Evolutionary conservation across 2,888 invertebrate species (phyloP).

Genomic region (Agrilus cyanescens): DNA sequence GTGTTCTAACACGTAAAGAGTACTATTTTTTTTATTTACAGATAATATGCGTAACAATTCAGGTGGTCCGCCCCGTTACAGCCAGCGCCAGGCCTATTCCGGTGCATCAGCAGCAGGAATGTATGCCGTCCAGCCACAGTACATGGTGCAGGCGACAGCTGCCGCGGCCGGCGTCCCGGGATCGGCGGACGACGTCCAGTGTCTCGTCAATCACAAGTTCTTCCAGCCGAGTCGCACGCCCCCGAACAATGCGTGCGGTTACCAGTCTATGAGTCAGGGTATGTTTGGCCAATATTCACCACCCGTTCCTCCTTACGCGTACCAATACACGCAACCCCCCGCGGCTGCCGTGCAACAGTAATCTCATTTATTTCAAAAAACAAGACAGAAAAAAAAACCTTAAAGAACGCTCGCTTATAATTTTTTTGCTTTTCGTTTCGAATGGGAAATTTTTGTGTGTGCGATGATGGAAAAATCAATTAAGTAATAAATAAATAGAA

Average conservation of each 20-base stretch:
- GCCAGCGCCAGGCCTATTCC: slow-evolving; percentile 26
- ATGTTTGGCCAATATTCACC: slow-evolving; percentile 58
- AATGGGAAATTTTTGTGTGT: no score
- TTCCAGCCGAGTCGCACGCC: slow-evolving; percentile 54
- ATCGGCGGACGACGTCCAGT: slow-evolving; percentile 38
- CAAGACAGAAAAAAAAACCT: no score
- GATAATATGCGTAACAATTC: slow-evolving; percentile 33
- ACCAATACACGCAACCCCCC: slow-evolving; percentile 50
- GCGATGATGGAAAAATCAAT: no score
- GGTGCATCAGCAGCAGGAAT: slow-evolving; percentile 26
- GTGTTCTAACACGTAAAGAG: no score
- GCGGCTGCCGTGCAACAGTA: slow-evolving; percentile 62
- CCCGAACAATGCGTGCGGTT: slow-evolving; percentile 45
- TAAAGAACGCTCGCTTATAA: no score
- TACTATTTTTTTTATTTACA: slow-evolving; percentile 22
- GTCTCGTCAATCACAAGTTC: slow-evolving; percentile 56
- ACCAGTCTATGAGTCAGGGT: slow-evolving; percentile 46
- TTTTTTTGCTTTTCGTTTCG: no score
- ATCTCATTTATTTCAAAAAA: slow-evolving; percentile 18
- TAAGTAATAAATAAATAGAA: no score
- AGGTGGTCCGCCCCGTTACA: slow-evolving; percentile 3
- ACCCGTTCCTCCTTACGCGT: slow-evolving; percentile 48
- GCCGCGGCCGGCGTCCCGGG: slow-evolving; percentile 18
- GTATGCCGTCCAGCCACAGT: slow-evolving; percentile 34
- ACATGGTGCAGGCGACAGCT: slow-evolving; percentile 34